Conservation (phyloP, 2,797 vertebrate species). For the Pangasius djambal region DNA sequence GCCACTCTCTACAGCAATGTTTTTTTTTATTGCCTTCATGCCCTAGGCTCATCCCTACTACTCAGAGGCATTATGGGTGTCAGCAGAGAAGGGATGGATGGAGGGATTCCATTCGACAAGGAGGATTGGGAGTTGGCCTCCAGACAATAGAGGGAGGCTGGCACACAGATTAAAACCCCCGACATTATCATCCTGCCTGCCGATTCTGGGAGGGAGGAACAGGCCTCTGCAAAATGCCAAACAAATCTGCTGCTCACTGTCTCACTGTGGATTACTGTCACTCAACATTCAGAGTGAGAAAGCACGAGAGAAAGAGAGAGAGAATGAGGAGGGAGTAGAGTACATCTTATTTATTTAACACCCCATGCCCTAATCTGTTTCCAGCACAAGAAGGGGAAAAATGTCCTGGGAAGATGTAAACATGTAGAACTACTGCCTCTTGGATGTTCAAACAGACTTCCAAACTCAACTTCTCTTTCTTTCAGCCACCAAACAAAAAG, state of each 20-base stretch:
- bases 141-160: conserved; percentile 48
- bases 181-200: conserved; percentile 69
- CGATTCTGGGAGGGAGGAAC: conserved; percentile 62
- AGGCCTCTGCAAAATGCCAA: conserved; percentile 70
- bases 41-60: conserved; percentile 39
- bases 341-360: conserved; percentile 77
- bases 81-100: conserved; percentile 19
- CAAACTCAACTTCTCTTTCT: conserved; percentile 62
- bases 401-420: conserved; percentile 79
- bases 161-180: conserved; percentile 63
- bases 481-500: conserved; percentile 26
- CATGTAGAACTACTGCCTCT: conserved; percentile 62
- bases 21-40: conserved; percentile 21
- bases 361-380: conserved; percentile 71
- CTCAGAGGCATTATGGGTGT: conserved; percentile 43
- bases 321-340: conserved; percentile 36
- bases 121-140: conserved; percentile 57
- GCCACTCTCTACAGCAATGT: conserved; percentile 51
- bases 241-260: conserved; percentile 68
- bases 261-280: conserved; percentile 71
- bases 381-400: conserved; percentile 69
- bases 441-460: conserved; percentile 64
- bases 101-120: conserved; percentile 57
- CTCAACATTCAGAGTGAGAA: conserved; percentile 48
- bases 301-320: conserved; percentile 21